These are phyloP conservation scores for Dipodomys merriami DNA, from an alignment of 2,113 vertebrate species.

Conservation along the genomic window DNA sequence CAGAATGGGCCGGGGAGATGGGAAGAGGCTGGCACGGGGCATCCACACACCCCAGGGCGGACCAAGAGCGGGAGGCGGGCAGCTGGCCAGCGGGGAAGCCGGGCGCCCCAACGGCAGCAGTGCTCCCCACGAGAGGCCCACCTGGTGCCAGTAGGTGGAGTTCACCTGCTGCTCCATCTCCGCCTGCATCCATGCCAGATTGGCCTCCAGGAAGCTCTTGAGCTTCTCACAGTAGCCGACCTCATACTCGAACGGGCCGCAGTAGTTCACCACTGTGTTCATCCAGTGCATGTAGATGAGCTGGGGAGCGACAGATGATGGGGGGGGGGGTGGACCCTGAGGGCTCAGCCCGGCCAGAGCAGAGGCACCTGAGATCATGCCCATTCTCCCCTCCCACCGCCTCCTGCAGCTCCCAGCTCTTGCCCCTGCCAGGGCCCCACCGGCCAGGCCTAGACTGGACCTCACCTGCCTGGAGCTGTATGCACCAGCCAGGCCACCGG, in stretches of 20 bases:
- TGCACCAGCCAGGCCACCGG: not conserved
- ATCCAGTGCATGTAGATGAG: slow-evolving; percentile 98
- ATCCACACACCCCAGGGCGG: not conserved
- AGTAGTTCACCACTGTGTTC: slow-evolving; percentile 95
- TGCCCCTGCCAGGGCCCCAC: too few species aligned
- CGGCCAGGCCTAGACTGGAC: too few species aligned
- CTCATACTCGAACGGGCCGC: slow-evolving; percentile 90
- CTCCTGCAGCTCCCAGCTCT: too few species aligned
- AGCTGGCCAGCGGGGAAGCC: not conserved
- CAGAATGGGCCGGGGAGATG: not conserved
- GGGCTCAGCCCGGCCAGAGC: too few species aligned
- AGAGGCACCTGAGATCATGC: too few species aligned
- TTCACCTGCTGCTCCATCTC: slow-evolving; percentile 84
- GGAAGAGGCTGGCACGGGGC: not conserved
- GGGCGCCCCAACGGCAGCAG: rapidly evolving
- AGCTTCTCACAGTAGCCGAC: slow-evolving; percentile 91
- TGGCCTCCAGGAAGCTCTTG: slow-evolving; percentile 90
- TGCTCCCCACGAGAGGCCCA: slow-evolving; percentile 61
- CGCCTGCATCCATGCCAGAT: slow-evolving; percentile 92
- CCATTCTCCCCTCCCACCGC: too few species aligned
- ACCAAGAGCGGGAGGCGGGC: not conserved
- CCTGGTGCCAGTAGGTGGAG: slow-evolving; percentile 95
- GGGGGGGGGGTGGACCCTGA: too few species aligned
- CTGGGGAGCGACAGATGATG: slow-evolving; percentile 70
- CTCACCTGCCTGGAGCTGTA: not conserved